Evolutionary conservation across 2,888 invertebrate genomes (phyloP), one percentile per base, ranked within the genome.

Genomic region (Brachypalpus laphriformis): DNA sequence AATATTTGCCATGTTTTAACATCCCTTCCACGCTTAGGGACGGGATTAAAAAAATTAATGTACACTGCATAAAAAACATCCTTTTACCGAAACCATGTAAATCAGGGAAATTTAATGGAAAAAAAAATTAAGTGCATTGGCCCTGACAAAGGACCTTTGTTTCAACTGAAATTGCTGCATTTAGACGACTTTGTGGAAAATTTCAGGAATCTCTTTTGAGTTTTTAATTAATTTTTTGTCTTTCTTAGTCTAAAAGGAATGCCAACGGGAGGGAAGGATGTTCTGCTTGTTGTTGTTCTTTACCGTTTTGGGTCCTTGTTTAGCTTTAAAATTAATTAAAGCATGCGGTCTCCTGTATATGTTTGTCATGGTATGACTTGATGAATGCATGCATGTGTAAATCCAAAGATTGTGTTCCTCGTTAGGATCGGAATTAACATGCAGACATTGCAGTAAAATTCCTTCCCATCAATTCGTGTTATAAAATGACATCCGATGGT

Each of bases 241-340:
- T 4, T 20, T 51, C 11, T 22, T 9, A 20, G n/a, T 18, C 9
- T 18, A 28, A 40, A 16, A 34, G 54, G 14, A 22, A 22, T 25
- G 1, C 54, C 22, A 11, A 22, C 31, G 8, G 28, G 18, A 3
- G n/a, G 34, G 20, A 14, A 7, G 34, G 22, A 28, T 25, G 25
- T 25, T 5, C 2, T 25, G 3, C 2, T 25, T 25, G 25, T 25
- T 2, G 9, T 45, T 37, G 4, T 14, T n/a, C 14, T 20, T 47
- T 59, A 59, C 7, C 14, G 66, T 66, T 25, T 11, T 34, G 20
- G 1, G 59, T 8, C 37, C 66, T 68, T 72, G 71, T 59, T 72
- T 66, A 20, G 31, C 47, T 77, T 59, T 47, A 37, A 72, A 83
- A 61, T 76, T 83, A 68, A 83, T 83, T 78, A 78, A 83, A 78